phyloP scores from a whole-genome alignment of 2,888 invertebrate genomes.

The Meloe dianella region DNA sequence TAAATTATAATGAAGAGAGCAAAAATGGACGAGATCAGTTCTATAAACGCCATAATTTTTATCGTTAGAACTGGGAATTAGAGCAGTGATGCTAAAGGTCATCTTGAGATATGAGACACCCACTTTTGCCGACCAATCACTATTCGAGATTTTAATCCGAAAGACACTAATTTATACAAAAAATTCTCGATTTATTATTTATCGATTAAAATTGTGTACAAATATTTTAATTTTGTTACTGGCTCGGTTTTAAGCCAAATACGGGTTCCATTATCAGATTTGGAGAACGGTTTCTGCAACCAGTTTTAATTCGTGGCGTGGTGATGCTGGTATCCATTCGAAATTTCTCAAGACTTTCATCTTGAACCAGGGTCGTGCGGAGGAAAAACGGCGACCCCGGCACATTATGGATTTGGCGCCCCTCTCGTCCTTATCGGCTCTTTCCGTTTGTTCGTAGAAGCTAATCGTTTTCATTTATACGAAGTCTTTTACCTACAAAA shows the following conservation, averaged over 20 bases:
- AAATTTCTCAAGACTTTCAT: constrained; percentile 62
- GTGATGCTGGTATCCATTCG: constrained; percentile 44
- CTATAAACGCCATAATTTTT: neutral
- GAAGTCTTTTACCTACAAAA: too few relatives aligned
- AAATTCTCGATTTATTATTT: neutral
- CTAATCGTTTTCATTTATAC: too few relatives aligned
- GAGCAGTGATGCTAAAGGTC: neutral
- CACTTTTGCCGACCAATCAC: neutral
- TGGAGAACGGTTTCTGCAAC: constrained; percentile 61
- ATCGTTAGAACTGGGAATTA: neutral
- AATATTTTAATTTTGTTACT: neutral
- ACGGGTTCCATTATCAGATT: constrained; percentile 60
- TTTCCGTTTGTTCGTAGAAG: too few relatives aligned
- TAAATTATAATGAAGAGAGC: neutral
- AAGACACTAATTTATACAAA: neutral
- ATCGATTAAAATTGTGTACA: too few relatives aligned
- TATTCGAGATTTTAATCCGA: neutral
- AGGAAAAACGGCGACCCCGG: too few relatives aligned
- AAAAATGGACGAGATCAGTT: neutral
- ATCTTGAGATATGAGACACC: neutral
- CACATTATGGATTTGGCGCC: too few relatives aligned
- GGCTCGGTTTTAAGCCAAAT: constrained; percentile 47
- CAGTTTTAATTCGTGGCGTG: constrained; percentile 57
- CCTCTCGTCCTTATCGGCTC: too few relatives aligned
- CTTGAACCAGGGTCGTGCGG: too few relatives aligned